Base-by-base conservation (phyloP, 92 coral and sea anemone species). In the Phymanthus crucifer region DNA sequence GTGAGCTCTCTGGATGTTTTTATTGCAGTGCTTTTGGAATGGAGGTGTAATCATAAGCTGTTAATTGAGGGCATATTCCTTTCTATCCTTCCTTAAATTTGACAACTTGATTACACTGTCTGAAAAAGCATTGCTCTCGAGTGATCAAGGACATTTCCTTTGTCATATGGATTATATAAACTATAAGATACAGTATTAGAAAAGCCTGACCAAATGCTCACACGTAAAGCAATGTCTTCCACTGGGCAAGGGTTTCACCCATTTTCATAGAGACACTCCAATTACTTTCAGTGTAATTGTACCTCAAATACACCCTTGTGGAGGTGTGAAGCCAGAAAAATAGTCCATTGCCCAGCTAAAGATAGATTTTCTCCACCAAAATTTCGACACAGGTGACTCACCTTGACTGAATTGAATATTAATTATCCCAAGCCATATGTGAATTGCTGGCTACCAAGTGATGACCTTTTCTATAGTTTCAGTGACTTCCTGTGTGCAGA, bases 1-100 rank as follows among this genome's bases (percentile, higher is more conserved):
- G 73, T 36, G 86, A 82, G 79, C 79, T 73, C 86, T 71, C 86
- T 82, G 73, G 73, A 72, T 82, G 86, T 82, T 82, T 82, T 82
- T 75, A 82, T 82, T 82, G 78, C 86, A 38, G 73, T 61, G 79
- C 83, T 79, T 79, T 70, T 68, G 83, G 83, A 79, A 79, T 70
- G 67, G 68, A 69, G 75, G 65, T 67, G 83, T 70, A 79, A 79
- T 79, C 75, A 79, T 79, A 79, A 79, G 75, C 75, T 46, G 83
- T 52, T 79, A 79, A 79, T 79, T 79, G 83, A 79, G 83, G 75
- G 75, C 74, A 67, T 70, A 35, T 79, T 67, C 75, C 50, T 50
- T 31, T 69, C 68, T 48, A 31, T 40, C 24, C 74, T 32, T 70
- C 73, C 75, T 70, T 67, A 66, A 46, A 73, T 67, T 29, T 79